These are phyloP conservation scores for Stictocephala bisonia DNA, from an alignment of 2,888 invertebrate genomes.

Conservation along the genomic window DNA sequence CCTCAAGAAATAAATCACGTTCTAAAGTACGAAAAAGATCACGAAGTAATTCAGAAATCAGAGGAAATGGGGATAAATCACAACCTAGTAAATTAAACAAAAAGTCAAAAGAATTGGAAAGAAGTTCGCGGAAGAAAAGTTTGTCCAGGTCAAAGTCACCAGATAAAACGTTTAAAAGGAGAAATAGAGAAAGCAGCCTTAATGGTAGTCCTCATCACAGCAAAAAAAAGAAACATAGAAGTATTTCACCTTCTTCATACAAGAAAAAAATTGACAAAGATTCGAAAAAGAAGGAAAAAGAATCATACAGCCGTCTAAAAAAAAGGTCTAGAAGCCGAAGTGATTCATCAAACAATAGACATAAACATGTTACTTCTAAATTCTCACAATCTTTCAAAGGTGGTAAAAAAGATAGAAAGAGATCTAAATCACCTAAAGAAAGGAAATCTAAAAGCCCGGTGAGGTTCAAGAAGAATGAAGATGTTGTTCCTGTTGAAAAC, in stretches of 20 bases:
- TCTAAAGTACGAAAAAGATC: slow-evolving; percentile 1
- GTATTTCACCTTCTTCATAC: background rate
- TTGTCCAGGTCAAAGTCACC: slow-evolving; percentile 35
- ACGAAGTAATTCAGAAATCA: background rate
- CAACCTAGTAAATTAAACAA: background rate
- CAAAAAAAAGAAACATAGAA: background rate
- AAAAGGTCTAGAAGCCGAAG: slow-evolving; percentile 61
- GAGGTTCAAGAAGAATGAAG: background rate
- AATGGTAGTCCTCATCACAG: background rate
- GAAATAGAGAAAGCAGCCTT: background rate
- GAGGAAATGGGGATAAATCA: background rate
- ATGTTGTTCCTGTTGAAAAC: background rate
- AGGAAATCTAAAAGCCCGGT: slow-evolving; percentile 62
- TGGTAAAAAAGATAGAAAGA: slow-evolving; percentile 31
- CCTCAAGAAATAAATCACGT: slow-evolving; percentile 28
- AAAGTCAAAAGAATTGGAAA: slow-evolving; percentile 12
- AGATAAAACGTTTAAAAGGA: too few relatives aligned
- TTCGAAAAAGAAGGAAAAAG: slow-evolving; percentile 14
- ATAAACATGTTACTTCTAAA: too few relatives aligned
- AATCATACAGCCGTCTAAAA: slow-evolving; percentile 62
- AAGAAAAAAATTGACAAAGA: slow-evolving; percentile 24
- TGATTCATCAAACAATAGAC: slow-evolving; percentile 41
- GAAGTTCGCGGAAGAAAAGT: slow-evolving; percentile 11
- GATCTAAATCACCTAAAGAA: slow-evolving; percentile 15
- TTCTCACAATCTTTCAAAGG: background rate